Percentiles rank a stretch among this genome's conserved stretches.
Evolutionary conservation across 2,888 invertebrate species (phyloP).

Genomic region (Caenorhabditis sp.): DNA sequence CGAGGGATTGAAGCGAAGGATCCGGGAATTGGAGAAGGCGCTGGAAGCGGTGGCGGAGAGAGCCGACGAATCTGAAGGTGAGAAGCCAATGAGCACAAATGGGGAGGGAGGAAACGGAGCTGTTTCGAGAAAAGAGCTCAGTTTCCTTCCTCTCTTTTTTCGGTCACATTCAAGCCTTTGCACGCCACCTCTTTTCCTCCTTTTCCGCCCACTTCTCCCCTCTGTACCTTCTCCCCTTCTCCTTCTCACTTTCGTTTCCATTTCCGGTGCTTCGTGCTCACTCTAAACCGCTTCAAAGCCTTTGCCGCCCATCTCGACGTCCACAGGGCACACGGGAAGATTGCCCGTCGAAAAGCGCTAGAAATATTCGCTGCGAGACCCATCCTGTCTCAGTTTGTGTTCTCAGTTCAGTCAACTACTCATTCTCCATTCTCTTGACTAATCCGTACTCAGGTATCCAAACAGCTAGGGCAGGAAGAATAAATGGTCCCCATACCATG

Average conservation of each 20-base stretch:
- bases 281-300: constrained; percentile 20
- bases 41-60: constrained; percentile 51
- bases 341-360: no score
- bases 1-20: constrained; percentile 56
- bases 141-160: no score
- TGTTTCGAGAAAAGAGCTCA: no score
- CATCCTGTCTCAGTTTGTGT: not conserved
- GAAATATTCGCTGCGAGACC: no score
- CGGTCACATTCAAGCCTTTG: no score
- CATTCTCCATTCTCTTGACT: not conserved
- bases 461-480: no score
- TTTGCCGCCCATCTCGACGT: not conserved
- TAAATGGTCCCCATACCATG: no score
- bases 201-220: not conserved
- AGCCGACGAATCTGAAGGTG: constrained; percentile 51
- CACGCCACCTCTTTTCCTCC: not conserved
- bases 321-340: constrained; percentile 15
- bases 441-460: not conserved
- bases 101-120: no score
- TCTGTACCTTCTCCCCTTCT: not conserved
- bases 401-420: not conserved
- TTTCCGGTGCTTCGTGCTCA: not conserved
- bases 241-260: not conserved
- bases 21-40: constrained; percentile 56
- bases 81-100: not conserved